Conservation (phyloP, 2,888 invertebrate species). For the Celastrina argiolus region DNA sequence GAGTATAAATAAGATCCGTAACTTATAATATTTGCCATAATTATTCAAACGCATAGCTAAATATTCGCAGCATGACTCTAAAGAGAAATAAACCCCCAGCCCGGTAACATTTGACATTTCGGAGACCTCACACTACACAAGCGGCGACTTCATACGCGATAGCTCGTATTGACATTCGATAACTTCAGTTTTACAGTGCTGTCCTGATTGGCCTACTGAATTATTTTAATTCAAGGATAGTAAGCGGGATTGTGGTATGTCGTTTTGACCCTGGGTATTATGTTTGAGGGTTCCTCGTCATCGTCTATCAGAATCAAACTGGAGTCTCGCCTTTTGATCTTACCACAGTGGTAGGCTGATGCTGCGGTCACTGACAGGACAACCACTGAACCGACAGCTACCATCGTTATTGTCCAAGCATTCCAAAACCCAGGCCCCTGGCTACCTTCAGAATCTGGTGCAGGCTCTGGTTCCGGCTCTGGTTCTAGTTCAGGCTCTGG, state of each 20-base stretch:
- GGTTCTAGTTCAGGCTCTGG: constrained; percentile 51
- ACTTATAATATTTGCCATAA: too few relatives aligned
- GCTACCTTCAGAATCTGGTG: constrained; percentile 37
- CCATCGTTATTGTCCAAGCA: constrained; percentile 38
- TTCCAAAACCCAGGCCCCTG: constrained; percentile 36
- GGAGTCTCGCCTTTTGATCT: constrained; percentile 28
- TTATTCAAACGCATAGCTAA: too few relatives aligned
- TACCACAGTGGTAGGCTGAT: constrained; percentile 41
- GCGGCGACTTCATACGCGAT: too few relatives aligned
- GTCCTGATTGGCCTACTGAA: too few relatives aligned
- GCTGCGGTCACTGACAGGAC: constrained; percentile 34
- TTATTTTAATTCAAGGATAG: not conserved
- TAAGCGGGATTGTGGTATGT: constrained; percentile 22
- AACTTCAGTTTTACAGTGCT: too few relatives aligned
- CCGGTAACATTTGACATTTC: too few relatives aligned
- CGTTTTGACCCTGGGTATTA: constrained; percentile 33
- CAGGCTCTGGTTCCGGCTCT: constrained; percentile 48
- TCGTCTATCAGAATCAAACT: constrained; percentile 28
- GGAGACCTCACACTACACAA: too few relatives aligned
- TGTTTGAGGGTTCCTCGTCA: constrained; percentile 35
- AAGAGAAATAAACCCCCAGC: too few relatives aligned
- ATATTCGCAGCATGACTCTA: too few relatives aligned
- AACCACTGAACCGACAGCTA: constrained; percentile 34
- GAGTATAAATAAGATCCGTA: too few relatives aligned
- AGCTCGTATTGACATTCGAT: too few relatives aligned